A percentile compares a stretch with the other conserved stretches of the same genome.
Conservation (phyloP, 2,888 invertebrate genomes). For the Noctua janthina region DNA sequence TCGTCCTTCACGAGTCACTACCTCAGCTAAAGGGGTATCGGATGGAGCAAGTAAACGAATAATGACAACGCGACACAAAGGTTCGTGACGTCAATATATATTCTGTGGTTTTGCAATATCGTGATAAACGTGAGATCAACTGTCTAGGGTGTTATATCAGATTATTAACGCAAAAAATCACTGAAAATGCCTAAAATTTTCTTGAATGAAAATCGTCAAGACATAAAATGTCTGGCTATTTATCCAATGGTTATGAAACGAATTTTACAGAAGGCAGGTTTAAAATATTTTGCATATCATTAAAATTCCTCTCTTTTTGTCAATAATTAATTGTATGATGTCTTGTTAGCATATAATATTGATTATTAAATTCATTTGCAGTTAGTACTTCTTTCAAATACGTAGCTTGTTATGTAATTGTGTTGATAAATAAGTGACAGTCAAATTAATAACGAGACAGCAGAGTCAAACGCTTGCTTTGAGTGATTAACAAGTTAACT, state of each 20-base stretch:
- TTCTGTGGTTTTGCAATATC: conserved; percentile 68
- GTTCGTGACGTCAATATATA: conserved; percentile 69
- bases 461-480: conserved; percentile 35
- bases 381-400: conserved; percentile 46
- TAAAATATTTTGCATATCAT: conserved; percentile 51
- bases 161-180: conserved; percentile 27
- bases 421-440: conserved; percentile 59
- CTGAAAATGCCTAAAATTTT: neutral
- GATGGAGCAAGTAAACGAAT: conserved; percentile 70
- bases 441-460: conserved; percentile 48
- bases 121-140: conserved; percentile 59
- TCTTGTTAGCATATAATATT: conserved; percentile 52
- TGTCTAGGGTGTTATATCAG: conserved; percentile 27
- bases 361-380: conserved; percentile 44
- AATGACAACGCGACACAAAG: conserved; percentile 68
- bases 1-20: conserved; percentile 76
- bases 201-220: conserved; percentile 36
- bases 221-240: neutral
- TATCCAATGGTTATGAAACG: conserved; percentile 23
- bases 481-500: conserved; percentile 41
- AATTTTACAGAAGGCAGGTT: conserved; percentile 31
- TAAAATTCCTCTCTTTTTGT: conserved; percentile 56
- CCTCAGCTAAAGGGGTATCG: conserved; percentile 70
- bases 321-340: conserved; percentile 51
- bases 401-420: conserved; percentile 56